phyloP scores from a whole-genome alignment of 2,888 invertebrate genomes.

The Lomographa bimaculata region DNA sequence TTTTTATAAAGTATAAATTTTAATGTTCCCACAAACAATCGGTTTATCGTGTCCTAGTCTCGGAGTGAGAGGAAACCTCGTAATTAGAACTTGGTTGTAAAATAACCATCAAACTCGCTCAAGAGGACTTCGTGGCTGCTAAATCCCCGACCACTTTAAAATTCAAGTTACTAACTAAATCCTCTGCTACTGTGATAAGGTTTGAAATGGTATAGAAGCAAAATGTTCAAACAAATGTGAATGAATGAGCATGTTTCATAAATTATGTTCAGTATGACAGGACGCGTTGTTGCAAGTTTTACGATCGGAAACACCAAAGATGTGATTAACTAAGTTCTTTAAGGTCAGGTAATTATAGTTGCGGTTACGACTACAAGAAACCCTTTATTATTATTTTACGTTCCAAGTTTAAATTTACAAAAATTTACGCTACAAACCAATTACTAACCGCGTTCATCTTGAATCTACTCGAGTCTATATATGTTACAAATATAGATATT shows the following conservation, averaged over 20 bases:
- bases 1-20: slow-evolving; percentile 60
- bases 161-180: slow-evolving; percentile 7
- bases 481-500: no score
- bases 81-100: slow-evolving; percentile 78
- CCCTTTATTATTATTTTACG: slow-evolving; percentile 18
- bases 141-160: slow-evolving; percentile 41
- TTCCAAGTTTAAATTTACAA: no score
- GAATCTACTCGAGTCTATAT: no score
- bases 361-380: slow-evolving; percentile 20
- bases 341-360: slow-evolving; percentile 40
- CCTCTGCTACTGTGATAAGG: slow-evolving; percentile 34
- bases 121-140: slow-evolving; percentile 64
- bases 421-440: no score
- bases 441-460: no score
- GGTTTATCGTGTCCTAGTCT: slow-evolving; percentile 60
- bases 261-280: slow-evolving; percentile 77
- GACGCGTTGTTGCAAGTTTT: slow-evolving; percentile 71
- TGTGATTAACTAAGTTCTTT: slow-evolving; percentile 55
- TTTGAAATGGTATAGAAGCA: slow-evolving; percentile 25
- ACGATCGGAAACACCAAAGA: slow-evolving; percentile 60
- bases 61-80: slow-evolving; percentile 68
- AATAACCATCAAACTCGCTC: slow-evolving; percentile 78
- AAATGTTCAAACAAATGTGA: slow-evolving; percentile 27
- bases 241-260: slow-evolving; percentile 62
- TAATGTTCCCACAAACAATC: slow-evolving; percentile 65